These are phyloP conservation scores for Atta colombica DNA, from an alignment of 1,140 invertebrate species.

Conservation along the genomic window DNA sequence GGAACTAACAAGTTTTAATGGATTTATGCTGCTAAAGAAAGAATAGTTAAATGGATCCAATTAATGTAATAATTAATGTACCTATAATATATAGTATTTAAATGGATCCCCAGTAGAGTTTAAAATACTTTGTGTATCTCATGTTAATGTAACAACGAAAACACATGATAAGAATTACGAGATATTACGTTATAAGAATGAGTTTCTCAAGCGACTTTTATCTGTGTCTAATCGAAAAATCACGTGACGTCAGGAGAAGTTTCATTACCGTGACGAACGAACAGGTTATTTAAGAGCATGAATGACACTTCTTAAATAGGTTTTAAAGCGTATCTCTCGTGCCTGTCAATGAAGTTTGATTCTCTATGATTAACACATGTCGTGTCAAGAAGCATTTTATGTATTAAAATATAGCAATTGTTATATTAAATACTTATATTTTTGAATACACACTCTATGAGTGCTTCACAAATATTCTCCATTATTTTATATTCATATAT, in stretches of 20 bases:
- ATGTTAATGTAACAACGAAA: background rate
- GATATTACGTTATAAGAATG: background rate
- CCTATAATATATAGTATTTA: background rate
- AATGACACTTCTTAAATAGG: constrained; percentile 38
- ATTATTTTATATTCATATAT: background rate
- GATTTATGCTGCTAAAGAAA: constrained; percentile 4
- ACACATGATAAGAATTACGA: background rate
- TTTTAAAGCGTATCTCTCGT: constrained; percentile 36
- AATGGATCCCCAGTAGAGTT: background rate
- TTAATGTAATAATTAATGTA: too few relatives aligned
- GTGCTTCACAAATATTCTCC: background rate
- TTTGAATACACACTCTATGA: background rate
- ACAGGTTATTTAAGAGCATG: constrained; percentile 23
- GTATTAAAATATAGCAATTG: background rate
- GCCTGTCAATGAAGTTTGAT: background rate
- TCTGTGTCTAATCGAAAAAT: constrained; percentile 19
- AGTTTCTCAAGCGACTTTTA: background rate
- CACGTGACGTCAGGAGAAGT: background rate
- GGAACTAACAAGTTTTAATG: background rate
- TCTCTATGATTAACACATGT: background rate
- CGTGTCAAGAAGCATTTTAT: background rate
- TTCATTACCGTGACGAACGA: constrained; percentile 30
- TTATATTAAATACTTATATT: background rate
- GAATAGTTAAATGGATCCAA: background rate
- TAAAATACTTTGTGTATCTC: background rate